Evolutionary conservation across 2,113 vertebrate species (phyloP), one percentile per base, ranked within the genome.

Genomic region (Bostrychus sinensis): DNA sequence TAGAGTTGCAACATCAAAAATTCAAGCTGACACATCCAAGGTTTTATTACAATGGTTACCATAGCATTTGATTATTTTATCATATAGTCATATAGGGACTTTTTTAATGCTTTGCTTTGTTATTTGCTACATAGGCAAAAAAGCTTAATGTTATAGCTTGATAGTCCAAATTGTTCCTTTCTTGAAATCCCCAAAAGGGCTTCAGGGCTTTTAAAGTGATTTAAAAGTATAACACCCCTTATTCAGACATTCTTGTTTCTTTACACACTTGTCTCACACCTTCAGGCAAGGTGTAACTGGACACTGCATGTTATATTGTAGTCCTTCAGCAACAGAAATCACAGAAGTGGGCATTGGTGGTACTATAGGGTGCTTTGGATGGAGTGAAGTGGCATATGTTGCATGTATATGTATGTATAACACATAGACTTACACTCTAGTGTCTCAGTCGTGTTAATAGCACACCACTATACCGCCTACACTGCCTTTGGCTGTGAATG

Each of bases 401-500:
- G 1, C 66, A 36, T 58, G 82, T 30, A 48, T 70, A 78, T 78
- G 61, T 77, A 80, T 78, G 69, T 62, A 66, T 57, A 67, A 68
- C 66, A 77, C 20, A 14, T 80, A 70, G 59, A 56, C 48, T 72
- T 70, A 76, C 61, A 72, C 39, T 25, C 28, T 58, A 51, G 67
- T 69, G 66, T 70, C 34, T 85, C 66, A 56, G 39, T 48, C 39
- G 58, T 75, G 67, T 58, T 70, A 67, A 75, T 53, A 56, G 43
- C 71, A 58, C 73, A 60, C 71, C 64, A 73, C 69, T 54, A 59
- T 62, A 38, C 50, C 42, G 7, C 83, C 81, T 70, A 88, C 75
- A 10, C 74, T 63, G 62, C 22, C 56, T 53, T 83, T 70, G 46
- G 59, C 81, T 63, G 62, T 69, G 75, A 80, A 86, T 75, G 67